Evolutionary conservation across 1,140 invertebrate genomes (phyloP).

Genomic region (Sycobia sp.): DNA sequence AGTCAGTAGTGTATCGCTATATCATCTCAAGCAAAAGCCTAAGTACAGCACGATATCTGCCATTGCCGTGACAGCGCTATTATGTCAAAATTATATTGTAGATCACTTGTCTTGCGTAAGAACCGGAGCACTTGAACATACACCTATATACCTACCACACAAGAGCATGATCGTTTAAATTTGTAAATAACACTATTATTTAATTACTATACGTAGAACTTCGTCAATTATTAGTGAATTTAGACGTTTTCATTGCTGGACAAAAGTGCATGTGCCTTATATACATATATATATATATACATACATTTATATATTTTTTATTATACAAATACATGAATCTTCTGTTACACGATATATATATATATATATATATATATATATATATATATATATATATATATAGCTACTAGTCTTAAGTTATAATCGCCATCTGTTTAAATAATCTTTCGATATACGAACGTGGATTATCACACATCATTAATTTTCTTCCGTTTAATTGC

Average conservation of each 20-base stretch:
- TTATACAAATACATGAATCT: constrained; percentile 5
- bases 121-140: constrained; percentile 30
- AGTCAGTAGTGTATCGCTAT: constrained; percentile 9
- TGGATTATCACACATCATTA: constrained; percentile 39
- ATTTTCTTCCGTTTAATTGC: constrained; percentile 54
- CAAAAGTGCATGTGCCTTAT: constrained; percentile 29
- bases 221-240: constrained; percentile 6
- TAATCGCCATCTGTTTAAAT: constrained; percentile 27
- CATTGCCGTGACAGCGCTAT: no score
- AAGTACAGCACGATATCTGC: constrained; percentile 3
- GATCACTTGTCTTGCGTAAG: constrained; percentile 18
- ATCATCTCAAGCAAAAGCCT: no score
- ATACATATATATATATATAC: constrained; percentile 3
- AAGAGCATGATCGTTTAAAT: constrained; percentile 38
- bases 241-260: constrained; percentile 20
- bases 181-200: constrained; percentile 32
- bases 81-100: no score
- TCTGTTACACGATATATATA: neutral
- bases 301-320: constrained; percentile 15
- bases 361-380: no score
- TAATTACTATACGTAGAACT: neutral
- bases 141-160: constrained; percentile 16
- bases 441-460: constrained; percentile 20
- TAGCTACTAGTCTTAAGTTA: no score
- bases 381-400: no score